phyloP scores from a whole-genome alignment of 2,888 invertebrate species.

The Polydrusus cervinus region DNA sequence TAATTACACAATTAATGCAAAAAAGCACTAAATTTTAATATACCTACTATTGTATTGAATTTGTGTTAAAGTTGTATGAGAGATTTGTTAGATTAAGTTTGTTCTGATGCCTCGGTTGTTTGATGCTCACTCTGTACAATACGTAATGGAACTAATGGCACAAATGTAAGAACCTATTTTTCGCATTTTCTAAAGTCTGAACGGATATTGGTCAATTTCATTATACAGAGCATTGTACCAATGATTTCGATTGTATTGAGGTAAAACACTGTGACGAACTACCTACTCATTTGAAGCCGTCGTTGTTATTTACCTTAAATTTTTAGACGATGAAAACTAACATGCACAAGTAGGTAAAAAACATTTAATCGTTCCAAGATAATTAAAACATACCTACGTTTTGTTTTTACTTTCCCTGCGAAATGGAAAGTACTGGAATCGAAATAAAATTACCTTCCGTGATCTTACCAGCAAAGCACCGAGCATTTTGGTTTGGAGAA shows the following conservation, averaged over 20 bases:
- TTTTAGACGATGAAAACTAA: conserved; percentile 26
- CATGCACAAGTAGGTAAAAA: background rate
- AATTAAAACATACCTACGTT: background rate
- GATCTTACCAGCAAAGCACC: no score
- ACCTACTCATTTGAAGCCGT: conserved; percentile 12
- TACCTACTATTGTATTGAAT: no score
- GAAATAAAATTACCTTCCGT: no score
- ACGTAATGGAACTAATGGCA: conserved; percentile 44
- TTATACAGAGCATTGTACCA: conserved; percentile 38
- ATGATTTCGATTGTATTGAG: conserved; percentile 46
- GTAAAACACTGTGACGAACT: conserved; percentile 45
- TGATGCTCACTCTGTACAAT: background rate
- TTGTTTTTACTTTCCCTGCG: background rate
- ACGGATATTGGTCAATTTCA: conserved; percentile 51
- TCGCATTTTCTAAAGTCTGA: conserved; percentile 34
- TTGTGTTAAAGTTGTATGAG: no score
- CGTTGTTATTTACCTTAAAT: conserved; percentile 18
- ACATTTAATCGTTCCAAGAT: background rate
- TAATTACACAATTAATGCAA: no score
- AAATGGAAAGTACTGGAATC: no score
- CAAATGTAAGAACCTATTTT: conserved; percentile 35
- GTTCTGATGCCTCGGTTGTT: no score
- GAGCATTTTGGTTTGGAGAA: no score
- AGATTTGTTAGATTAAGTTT: no score
- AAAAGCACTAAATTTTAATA: no score